phyloP scores from a whole-genome alignment of 2,797 vertebrate species.

The Gymnocypris eckloni region DNA sequence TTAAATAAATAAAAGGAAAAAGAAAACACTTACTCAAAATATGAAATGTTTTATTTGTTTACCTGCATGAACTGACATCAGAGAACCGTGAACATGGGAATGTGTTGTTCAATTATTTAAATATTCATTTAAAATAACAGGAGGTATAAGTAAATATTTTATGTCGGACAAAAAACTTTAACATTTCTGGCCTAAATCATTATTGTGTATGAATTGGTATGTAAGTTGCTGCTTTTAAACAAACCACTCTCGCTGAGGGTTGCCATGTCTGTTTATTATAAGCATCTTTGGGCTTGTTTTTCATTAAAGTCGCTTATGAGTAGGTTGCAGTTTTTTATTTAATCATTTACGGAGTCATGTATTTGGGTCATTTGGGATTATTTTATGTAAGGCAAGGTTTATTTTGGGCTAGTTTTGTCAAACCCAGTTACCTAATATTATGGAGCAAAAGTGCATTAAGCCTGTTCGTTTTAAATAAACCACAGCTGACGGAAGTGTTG shows the following conservation, averaged over 20 bases:
- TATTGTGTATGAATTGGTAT: background rate
- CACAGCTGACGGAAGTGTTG: background rate
- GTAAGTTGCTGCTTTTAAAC: background rate
- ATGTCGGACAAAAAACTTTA: background rate
- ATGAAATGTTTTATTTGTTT: background rate
- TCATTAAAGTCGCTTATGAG: background rate
- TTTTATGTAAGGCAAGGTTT: background rate
- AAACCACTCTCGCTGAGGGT: background rate
- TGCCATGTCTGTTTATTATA: background rate
- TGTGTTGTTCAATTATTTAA: background rate
- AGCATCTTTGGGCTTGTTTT: background rate
- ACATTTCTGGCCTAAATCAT: no score
- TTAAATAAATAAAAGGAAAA: background rate
- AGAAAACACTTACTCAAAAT: background rate
- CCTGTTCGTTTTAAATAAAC: background rate
- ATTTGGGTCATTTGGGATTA: background rate
- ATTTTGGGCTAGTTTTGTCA: background rate
- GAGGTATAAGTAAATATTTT: background rate
- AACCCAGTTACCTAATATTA: background rate
- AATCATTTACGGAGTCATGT: background rate
- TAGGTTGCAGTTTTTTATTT: background rate
- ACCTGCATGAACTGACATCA: background rate
- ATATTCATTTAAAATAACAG: background rate
- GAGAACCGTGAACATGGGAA: background rate
- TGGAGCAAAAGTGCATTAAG: background rate